Base-by-base conservation (phyloP, 2,113 vertebrate species). In the Lepus europaeus region DNA sequence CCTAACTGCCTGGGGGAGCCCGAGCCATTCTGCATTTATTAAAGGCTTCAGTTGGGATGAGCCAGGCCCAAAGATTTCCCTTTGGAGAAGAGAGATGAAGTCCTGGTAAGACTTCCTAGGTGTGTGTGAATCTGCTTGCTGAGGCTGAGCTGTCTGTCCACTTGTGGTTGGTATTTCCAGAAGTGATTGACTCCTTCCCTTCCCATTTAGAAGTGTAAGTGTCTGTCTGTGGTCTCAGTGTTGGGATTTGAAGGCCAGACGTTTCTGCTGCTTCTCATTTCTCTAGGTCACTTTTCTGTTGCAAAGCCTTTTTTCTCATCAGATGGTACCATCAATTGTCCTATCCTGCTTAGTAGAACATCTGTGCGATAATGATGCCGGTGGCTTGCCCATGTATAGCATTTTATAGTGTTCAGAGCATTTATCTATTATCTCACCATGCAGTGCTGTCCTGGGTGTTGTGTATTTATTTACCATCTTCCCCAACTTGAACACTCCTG, bases 1-100 rank as follows among this genome's bases (percentile, higher is more conserved):
- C 49, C 81, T 96, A 87, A 90, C 20, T 91, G 90, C 90, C 91
- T 77, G 69, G 16, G 27, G 73, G 91, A 90, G 94, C 82, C 92
- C 88, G 74, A 91, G 95, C 95, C 97, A 94, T 96, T 97, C 97
- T 97, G 96, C 97, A n/a, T 97, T 97, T 97, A 89, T 97, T 97
- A 96, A 97, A 96, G 97, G 96, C 86, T 88, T 95, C 97, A 96
- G 86, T 95, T 96, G 95, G 97, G 91, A 95, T 97, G 97, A 97
- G 97, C 97, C 97, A 97, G 95, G 96, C 97, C 96, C 96, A 97
- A 96, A 97, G 97, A 96, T 97, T 95, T 95, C 92, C 97, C 96
- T 96, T 97, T 97, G 97, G 97, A 97, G 97, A 95, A 93, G 95
- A 96, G 94, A 96, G 93, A 96, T 94, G 95, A 89, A 97, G 86